Evolutionary conservation across 2,888 invertebrate genomes (phyloP), one percentile per base, ranked within the genome.

Genomic region (Glyphotaelius pellucidus): DNA sequence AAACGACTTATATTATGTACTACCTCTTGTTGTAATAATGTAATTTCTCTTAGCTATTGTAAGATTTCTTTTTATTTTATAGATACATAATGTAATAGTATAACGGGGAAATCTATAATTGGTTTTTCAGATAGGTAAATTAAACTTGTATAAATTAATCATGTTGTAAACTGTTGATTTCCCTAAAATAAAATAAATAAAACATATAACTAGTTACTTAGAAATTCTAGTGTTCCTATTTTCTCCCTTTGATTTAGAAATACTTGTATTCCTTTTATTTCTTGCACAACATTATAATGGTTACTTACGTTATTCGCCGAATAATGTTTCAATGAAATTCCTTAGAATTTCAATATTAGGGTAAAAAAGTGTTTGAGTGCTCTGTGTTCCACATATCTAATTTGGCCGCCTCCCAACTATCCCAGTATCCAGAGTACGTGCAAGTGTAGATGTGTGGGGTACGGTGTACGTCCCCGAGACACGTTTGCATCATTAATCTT

Each of bases 361-460:
- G 25, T 67, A 67, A 67, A 67, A 67, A 67, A 19, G 67, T n/a
- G 25, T 67, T 67, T 7, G 42, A 42, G 42, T 42, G 42, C 67
- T 67, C 67, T 67, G 67, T 67, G 67, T 67, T 67, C n/a, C 67
- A 67, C n/a, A 67, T 67, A 67, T 67, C 67, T n/a, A n/a, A 67
- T 67, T 67, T 67, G 67, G 67, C 67, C 2, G 25, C 67, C 25
- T 67, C 25, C 67, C 67, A 67, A 67, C 67, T n/a, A n/a, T n/a
- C 67, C 67, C 67, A 67, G 67, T 67, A 67, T n/a, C 67, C 67
- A 67, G 67, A 3, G 47, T 47, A 15, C 9, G 47, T 14, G 3
- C 15, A 47, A 14, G 47, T 47, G 47, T 25, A 2, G 52, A 52
- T 19, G 19, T 67, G 25, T 25, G 25, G 25, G 5, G 25, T 25